Conservation (phyloP, 1,140 invertebrate species). For the Pomacea maculata region DNA sequence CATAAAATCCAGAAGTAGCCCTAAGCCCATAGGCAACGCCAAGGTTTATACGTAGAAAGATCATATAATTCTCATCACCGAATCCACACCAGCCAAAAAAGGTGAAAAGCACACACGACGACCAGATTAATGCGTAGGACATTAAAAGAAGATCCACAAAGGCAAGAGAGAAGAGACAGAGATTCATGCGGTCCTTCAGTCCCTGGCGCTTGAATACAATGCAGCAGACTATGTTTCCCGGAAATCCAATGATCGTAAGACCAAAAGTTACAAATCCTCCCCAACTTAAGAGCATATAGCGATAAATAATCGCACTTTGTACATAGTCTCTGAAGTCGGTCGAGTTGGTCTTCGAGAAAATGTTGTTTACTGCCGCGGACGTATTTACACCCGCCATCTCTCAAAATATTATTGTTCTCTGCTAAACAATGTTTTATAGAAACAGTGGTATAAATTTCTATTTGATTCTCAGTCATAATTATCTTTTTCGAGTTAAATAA, state of each 20-base stretch:
- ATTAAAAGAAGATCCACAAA: background rate
- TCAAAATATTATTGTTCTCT: no score
- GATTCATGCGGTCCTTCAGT: constrained; percentile 6
- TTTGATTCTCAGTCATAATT: no score
- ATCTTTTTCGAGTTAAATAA: no score
- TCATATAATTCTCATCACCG: background rate
- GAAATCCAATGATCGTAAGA: background rate
- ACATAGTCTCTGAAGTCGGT: no score
- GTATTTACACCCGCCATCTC: no score
- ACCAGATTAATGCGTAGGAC: background rate
- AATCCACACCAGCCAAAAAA: background rate
- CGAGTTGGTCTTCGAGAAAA: no score
- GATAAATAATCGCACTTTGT: no score
- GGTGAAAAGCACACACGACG: background rate
- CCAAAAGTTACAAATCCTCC: no score
- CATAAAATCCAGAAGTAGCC: background rate
- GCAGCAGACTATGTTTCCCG: constrained; percentile 5
- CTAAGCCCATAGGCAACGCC: background rate
- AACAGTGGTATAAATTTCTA: no score
- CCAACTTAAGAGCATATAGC: no score
- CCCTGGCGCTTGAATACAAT: background rate
- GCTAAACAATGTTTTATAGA: no score
- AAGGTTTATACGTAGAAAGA: background rate
- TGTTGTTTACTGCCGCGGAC: no score
- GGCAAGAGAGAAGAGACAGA: constrained; percentile 1